A percentile compares a stretch with the other conserved stretches of the same genome.
phyloP scores from a whole-genome alignment of 2,113 vertebrate species.

The Embiotoca jacksoni region DNA sequence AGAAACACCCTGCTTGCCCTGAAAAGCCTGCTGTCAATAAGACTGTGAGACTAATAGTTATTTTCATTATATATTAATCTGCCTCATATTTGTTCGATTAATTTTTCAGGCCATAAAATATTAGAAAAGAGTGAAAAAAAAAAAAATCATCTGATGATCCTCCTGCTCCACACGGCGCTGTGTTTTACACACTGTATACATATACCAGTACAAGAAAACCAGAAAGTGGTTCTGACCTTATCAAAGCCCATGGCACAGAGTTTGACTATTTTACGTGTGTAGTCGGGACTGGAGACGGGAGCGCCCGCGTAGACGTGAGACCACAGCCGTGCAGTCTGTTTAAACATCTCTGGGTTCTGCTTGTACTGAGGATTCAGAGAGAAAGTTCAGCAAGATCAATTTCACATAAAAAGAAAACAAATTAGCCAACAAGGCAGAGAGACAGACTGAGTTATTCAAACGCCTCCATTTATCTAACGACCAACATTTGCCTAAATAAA shows the following conservation, averaged over 20 bases:
- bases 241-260: conserved; percentile 99
- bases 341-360: conserved; percentile 99
- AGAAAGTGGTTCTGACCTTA: conserved; percentile 86
- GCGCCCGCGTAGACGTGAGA: conserved; percentile 96
- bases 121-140: too few relatives aligned
- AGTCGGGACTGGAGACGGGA: conserved; percentile 95
- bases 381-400: not conserved
- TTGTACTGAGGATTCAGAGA: conserved; percentile 88
- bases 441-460: not conserved
- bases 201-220: not conserved
- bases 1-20: too few relatives aligned
- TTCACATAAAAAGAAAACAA: not conserved
- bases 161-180: not conserved
- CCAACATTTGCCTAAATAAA: not conserved
- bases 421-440: not conserved
- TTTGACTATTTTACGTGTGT: conserved; percentile 99
- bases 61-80: too few relatives aligned
- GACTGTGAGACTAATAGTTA: too few relatives aligned
- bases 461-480: not conserved
- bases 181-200: not conserved
- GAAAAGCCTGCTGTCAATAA: too few relatives aligned
- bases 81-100: too few relatives aligned
- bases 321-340: conserved; percentile 98
- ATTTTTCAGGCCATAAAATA: too few relatives aligned
- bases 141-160: too few relatives aligned